Base-by-base conservation (phyloP, 2,888 invertebrate genomes). In the Pandemis cinnamomeana region DNA sequence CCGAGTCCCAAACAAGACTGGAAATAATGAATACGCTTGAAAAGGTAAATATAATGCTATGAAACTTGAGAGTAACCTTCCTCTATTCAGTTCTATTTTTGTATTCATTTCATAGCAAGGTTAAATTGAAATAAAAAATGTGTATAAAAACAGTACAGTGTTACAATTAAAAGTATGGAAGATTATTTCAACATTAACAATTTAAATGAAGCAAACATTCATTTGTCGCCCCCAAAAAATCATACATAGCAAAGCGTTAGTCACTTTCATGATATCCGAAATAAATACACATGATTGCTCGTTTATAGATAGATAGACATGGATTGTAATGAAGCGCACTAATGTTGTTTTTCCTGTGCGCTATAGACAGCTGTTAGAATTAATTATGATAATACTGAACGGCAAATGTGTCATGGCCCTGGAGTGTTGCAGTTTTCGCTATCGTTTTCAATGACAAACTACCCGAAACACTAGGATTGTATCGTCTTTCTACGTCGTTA, bases 1-100 rank as follows among this genome's bases (percentile, higher is more conserved):
- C 98, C 0, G 99, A 99, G 95, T 99, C 99, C 0, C 99, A 99
- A 90, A 98, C 98, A 0, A 95, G 99, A 78, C 97, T 98, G 80
- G 99, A 99, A 95, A 99, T 99, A 75, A 99, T 99, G 98, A 95
- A 97, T 77, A 99, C 99, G 0, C 94, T 99, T 80, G 98, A 99
- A 89, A 99, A 99, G 95, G 97, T 98, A 91, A 76, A 51, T 51
- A 36, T 60, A 60, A 27, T 13, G 36, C 27, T 20, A 7, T 5
- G 7, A 55, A 55, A 51, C 11, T 51, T n/a, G 51, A 15, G 20
- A 20, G 8, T 2, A 10, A 15, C 15, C 20, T 20, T 55, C 10
- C 15, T 55, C 20, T 20, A 20, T 55, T 20, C 11, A 46, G 46
- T 46, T 46, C 46, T 13, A 46, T 46, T 46, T 46, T 46, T 11